phyloP scores from a whole-genome alignment of 2,888 invertebrate species.

The Clepsis dumicolana region DNA sequence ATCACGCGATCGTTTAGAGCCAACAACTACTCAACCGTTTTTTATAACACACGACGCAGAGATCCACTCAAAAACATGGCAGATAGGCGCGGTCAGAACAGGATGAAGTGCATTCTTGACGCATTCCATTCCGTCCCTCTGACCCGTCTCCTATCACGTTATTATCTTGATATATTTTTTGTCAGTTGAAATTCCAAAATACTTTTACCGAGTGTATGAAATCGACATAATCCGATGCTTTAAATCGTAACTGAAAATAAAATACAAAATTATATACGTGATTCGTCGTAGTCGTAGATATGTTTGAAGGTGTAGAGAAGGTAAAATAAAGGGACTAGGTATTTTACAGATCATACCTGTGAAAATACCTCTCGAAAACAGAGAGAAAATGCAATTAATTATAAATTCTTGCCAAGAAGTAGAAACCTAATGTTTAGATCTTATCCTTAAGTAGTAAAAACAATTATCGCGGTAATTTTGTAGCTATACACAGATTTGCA shows the following conservation, averaged over 20 bases:
- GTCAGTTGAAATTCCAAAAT: constrained; percentile 32
- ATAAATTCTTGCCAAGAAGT: too few relatives aligned
- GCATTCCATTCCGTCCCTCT: constrained; percentile 41
- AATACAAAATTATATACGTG: too few relatives aligned
- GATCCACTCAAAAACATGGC: constrained; percentile 40
- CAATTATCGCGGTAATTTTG: too few relatives aligned
- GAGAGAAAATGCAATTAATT: too few relatives aligned
- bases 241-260: background rate
- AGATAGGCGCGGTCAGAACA: constrained; percentile 40
- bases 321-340: too few relatives aligned
- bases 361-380: too few relatives aligned
- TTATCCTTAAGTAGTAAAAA: too few relatives aligned
- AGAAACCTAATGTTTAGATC: too few relatives aligned
- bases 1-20: constrained; percentile 23
- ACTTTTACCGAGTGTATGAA: constrained; percentile 9
- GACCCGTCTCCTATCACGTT: constrained; percentile 41
- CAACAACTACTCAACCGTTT: constrained; percentile 19
- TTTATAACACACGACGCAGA: constrained; percentile 25
- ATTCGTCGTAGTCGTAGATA: too few relatives aligned
- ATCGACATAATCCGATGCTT: constrained; percentile 2
- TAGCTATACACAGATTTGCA: too few relatives aligned
- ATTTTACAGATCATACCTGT: too few relatives aligned
- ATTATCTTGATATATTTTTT: constrained; percentile 40
- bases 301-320: too few relatives aligned
- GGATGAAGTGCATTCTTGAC: constrained; percentile 42